Conservation (phyloP, 2,113 vertebrate genomes). For the Ptilorrhoa leucosticta region DNA sequence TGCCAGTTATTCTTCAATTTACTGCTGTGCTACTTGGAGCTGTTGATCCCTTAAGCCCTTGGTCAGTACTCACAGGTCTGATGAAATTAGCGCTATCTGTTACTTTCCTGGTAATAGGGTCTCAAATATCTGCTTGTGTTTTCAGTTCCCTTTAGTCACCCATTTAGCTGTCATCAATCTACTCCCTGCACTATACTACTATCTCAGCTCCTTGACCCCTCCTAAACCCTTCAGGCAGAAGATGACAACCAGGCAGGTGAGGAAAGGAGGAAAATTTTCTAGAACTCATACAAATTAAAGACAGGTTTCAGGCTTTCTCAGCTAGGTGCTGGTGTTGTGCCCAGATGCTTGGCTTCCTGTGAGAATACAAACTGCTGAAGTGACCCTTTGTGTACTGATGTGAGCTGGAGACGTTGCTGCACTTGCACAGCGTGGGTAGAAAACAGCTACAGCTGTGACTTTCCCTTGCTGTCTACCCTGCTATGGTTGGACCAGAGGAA, state of each 20-base stretch:
- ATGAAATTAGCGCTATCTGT: not conserved
- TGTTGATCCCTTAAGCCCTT: not conserved
- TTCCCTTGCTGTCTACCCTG: not conserved
- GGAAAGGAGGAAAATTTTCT: not conserved
- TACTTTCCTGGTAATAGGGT: not conserved
- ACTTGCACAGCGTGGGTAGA: not conserved
- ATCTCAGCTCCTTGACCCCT: not conserved
- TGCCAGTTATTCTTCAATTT: not conserved
- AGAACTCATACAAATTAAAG: not conserved
- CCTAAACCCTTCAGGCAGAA: not conserved
- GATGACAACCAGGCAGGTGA: not conserved
- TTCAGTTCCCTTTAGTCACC: not conserved
- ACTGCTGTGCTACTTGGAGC: not conserved
- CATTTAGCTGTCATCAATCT: not conserved
- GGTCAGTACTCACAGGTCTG: not conserved
- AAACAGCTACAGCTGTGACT: not conserved
- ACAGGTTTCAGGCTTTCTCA: not conserved
- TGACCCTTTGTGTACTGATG: accelerated
- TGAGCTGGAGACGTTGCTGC: not conserved
- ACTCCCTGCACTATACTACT: not conserved
- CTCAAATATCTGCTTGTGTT: not conserved
- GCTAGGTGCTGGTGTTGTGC: not conserved
- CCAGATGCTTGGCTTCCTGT: not conserved
- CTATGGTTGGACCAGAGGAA: not conserved
- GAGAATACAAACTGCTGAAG: not conserved